A percentile compares a stretch with the other conserved stretches of the same genome.
These are phyloP conservation scores for Polypedilum vanderplanki DNA, from an alignment of 1,140 invertebrate genomes.

Conservation along the genomic window DNA sequence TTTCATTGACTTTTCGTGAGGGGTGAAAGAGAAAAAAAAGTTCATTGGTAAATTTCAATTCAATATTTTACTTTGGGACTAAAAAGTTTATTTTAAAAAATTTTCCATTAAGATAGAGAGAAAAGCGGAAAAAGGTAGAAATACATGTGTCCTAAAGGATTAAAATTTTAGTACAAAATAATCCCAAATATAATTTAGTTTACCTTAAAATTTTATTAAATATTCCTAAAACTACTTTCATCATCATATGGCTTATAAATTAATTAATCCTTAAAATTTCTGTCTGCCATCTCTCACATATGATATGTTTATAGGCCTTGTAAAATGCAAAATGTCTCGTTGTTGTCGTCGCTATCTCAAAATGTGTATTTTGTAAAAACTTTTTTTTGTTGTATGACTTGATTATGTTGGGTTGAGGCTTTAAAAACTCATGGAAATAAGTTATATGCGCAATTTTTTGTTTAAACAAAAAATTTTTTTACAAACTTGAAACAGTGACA, in stretches of 20 bases:
- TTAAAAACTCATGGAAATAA: too few relatives aligned
- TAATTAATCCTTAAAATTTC: background rate
- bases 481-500: too few relatives aligned
- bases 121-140: background rate
- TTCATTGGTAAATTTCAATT: background rate
- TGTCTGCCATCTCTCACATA: background rate
- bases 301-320: background rate
- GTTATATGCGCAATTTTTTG: too few relatives aligned
- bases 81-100: background rate
- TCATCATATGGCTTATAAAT: slow-evolving; percentile 6
- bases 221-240: background rate
- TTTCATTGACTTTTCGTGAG: background rate
- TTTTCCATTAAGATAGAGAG: background rate
- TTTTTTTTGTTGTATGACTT: too few relatives aligned
- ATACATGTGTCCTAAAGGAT: background rate
- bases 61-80: background rate
- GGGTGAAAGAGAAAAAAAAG: background rate
- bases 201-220: too few relatives aligned
- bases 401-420: too few relatives aligned
- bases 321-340: too few relatives aligned
- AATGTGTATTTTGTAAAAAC: too few relatives aligned
- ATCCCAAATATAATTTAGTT: background rate
- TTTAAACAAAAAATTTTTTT: too few relatives aligned
- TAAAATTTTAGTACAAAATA: background rate
- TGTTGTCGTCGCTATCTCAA: too few relatives aligned